These are phyloP conservation scores for Sebastes iracundus DNA, from an alignment of 2,797 vertebrate species.

Conservation along the genomic window DNA sequence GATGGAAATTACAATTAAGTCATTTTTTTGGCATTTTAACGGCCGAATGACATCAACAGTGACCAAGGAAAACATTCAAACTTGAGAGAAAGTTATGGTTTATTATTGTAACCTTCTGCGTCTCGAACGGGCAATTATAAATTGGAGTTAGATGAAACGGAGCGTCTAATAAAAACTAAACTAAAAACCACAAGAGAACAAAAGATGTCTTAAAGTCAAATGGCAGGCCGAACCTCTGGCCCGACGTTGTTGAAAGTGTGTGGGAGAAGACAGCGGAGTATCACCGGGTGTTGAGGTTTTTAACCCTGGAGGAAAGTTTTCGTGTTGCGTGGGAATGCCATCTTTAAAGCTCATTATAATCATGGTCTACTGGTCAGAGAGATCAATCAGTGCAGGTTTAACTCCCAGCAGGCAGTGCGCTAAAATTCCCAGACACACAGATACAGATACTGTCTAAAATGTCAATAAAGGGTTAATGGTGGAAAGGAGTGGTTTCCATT, in stretches of 20 bases:
- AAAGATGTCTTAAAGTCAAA: conserved; percentile 61
- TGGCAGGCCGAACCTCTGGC: conserved; percentile 35
- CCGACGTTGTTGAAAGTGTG: conserved; percentile 54
- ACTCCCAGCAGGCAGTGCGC: not conserved
- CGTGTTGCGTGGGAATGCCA: conserved; percentile 45
- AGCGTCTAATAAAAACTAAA: conserved; percentile 69
- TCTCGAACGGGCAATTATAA: conserved; percentile 72
- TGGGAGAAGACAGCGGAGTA: conserved; percentile 57
- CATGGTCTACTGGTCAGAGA: not conserved
- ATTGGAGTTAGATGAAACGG: conserved; percentile 77
- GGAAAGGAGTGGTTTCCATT: conserved; percentile 33
- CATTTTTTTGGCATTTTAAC: conserved; percentile 73
- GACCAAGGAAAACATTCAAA: conserved; percentile 78
- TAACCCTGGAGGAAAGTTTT: conserved; percentile 29
- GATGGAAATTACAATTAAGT: conserved; percentile 76
- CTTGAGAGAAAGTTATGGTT: conserved; percentile 56
- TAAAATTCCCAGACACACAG: not conserved
- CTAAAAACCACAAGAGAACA: conserved; percentile 72
- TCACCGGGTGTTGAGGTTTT: conserved; percentile 50
- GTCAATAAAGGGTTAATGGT: conserved; percentile 24
- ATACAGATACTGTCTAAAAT: not conserved
- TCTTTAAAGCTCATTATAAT: conserved; percentile 64
- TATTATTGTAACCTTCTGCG: conserved; percentile 80
- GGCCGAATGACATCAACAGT: conserved; percentile 76
- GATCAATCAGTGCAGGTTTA: not conserved